Conservation (phyloP, 1,140 invertebrate species). For the Colletes latitarsis region DNA sequence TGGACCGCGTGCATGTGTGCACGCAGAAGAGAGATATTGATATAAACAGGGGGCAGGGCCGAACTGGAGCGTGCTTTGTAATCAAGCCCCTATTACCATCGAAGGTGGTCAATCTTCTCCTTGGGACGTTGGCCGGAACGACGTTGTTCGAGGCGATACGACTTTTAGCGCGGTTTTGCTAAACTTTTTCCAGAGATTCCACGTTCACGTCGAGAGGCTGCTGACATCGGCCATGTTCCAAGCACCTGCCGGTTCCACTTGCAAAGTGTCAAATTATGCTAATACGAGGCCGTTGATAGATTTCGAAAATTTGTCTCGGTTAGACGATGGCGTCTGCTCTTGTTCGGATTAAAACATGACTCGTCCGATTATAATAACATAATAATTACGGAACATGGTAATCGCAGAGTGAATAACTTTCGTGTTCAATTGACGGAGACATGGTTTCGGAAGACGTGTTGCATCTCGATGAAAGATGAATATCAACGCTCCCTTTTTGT, state of each 20-base stretch:
- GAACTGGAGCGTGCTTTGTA: constrained; percentile 77
- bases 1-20: constrained; percentile 4
- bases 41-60: constrained; percentile 80
- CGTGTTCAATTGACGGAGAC: background rate
- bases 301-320: constrained; percentile 41
- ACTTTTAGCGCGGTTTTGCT: constrained; percentile 51
- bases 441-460: no score
- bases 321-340: background rate
- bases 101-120: constrained; percentile 78
- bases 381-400: background rate
- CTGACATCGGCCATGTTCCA: constrained; percentile 13
- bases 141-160: constrained; percentile 56
- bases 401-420: background rate
- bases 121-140: constrained; percentile 52
- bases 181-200: constrained; percentile 16
- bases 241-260: background rate
- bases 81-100: constrained; percentile 80
- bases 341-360: background rate
- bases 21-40: constrained; percentile 77
- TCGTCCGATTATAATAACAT: background rate
- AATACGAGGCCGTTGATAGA: constrained; percentile 30
- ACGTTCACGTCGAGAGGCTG: background rate
- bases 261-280: constrained; percentile 40
- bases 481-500: no score
- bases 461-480: no score